These are phyloP conservation scores for Drosophila paranaensis DNA, from an alignment of 2,888 invertebrate species.

Conservation along the genomic window DNA sequence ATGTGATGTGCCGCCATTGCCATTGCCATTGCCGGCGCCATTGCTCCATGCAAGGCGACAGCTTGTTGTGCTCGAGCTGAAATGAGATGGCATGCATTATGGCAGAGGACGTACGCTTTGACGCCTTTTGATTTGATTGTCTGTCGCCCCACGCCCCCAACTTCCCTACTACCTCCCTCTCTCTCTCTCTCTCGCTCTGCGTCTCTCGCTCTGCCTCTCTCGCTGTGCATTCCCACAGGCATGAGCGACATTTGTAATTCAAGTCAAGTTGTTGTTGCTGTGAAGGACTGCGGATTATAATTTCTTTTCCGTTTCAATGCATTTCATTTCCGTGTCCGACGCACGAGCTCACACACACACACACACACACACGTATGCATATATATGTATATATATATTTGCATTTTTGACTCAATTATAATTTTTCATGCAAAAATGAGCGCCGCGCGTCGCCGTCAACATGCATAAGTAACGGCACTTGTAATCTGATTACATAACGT, in stretches of 20 bases:
- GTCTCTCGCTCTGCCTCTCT: not conserved
- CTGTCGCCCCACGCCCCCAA: slow-evolving; percentile 44
- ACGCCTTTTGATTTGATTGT: slow-evolving; percentile 80
- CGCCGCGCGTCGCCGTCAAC: slow-evolving; percentile 26
- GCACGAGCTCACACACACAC: slow-evolving; percentile 41
- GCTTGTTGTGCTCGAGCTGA: slow-evolving; percentile 18
- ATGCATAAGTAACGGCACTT: slow-evolving; percentile 62
- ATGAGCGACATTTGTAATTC: slow-evolving; percentile 74
- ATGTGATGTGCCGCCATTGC: slow-evolving; percentile 17
- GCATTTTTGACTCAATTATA: slow-evolving; percentile 75
- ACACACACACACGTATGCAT: slow-evolving; percentile 15
- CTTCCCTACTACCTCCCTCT: not conserved
- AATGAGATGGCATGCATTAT: slow-evolving; percentile 63
- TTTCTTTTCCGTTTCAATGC: slow-evolving; percentile 81
- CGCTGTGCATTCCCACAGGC: slow-evolving; percentile 24
- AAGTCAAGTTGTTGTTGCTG: slow-evolving; percentile 54
- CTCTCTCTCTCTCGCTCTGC: not conserved
- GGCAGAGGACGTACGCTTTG: slow-evolving; percentile 66
- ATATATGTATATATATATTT: slow-evolving; percentile 49
- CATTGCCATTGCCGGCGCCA: not conserved
- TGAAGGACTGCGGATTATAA: slow-evolving; percentile 67
- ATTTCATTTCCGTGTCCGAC: slow-evolving; percentile 70
- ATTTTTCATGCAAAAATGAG: slow-evolving; percentile 66
- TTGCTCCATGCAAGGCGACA: not conserved
- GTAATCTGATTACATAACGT: slow-evolving; percentile 74